Evolutionary conservation across 2,797 vertebrate species (phyloP), one percentile per base, ranked within the genome.

Genomic region (Crocidura indochinensis): DNA sequence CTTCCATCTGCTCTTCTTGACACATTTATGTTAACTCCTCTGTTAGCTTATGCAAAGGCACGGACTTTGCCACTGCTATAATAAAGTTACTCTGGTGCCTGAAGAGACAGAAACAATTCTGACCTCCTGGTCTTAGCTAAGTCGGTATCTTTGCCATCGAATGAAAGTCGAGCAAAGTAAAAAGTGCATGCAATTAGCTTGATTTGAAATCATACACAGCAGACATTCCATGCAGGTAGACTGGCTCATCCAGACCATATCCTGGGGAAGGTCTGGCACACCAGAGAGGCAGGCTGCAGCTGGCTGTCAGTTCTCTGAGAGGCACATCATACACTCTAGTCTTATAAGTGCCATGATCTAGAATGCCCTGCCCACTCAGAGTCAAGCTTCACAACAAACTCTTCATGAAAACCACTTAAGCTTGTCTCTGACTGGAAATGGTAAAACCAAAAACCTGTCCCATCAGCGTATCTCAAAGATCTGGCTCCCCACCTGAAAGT

Each of bases 351-450:
- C 9, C 56, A 29, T 44, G 81, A 91, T 20, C 72, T 46, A 93
- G 20, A 64, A 24, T 20, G 15, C 49, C 69, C n/a, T 87, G 29
- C 31, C 12, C 20, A 76, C 7, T 15, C n/a, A 74, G 24, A 62
- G 29, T 75, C 31, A 74, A 49, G 8, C 46, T 83, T 76, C 56
- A 22, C 47, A 86, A 76, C 74, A 47, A 88, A 17, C 29, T 75
- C 22, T 80, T 93, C 88, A 64, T 90, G 56, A 68, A 93, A 6
- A 68, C 76, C 78, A 56, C 51, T 62, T 68, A 83, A 91, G 65
- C 65, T 53, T 80, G 53, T 62, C 31, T 84, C 3, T 69, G 53
- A 51, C 26, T 78, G 83, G 38, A n/a, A 90, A 81, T 81, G 44
- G 27, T 71, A 71, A 74, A 65, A 29, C 53, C 76, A 68, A 81